These are phyloP conservation scores for Contarinia nasturtii DNA, from an alignment of 1,140 invertebrate species.

Conservation along the genomic window DNA sequence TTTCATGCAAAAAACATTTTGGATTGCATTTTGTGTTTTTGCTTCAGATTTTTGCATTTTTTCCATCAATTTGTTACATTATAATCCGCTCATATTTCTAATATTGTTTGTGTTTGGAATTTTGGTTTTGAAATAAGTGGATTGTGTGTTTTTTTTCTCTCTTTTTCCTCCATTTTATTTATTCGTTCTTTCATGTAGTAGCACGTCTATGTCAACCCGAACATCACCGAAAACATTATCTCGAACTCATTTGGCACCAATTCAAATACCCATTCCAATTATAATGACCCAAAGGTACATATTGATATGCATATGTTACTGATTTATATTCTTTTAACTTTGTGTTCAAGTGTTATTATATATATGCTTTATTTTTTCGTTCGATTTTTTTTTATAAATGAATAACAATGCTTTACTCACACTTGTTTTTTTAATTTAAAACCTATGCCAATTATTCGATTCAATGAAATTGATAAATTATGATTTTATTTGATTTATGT, in stretches of 20 bases:
- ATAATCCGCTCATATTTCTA: neutral
- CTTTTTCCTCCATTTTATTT: neutral
- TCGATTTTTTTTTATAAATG: neutral
- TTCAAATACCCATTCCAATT: constrained; percentile 4
- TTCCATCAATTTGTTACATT: neutral
- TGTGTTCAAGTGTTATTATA: too few relatives aligned
- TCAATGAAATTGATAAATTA: too few relatives aligned
- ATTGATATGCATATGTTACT: constrained; percentile 8
- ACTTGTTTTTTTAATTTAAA: too few relatives aligned
- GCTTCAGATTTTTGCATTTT: neutral
- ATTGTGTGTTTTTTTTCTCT: constrained; percentile 2
- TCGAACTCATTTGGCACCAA: constrained; percentile 3
- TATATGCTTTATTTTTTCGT: neutral
- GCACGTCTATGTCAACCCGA: neutral
- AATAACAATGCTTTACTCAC: neutral
- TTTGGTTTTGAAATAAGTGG: neutral
- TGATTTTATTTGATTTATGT: constrained; percentile 1
- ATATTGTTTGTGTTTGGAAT: neutral
- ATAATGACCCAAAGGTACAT: neutral
- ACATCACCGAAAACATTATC: constrained; percentile 1
- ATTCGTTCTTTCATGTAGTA: neutral
- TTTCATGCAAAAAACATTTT: neutral
- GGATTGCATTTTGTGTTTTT: neutral
- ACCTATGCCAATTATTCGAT: too few relatives aligned
- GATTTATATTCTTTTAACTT: constrained; percentile 7